Evolutionary conservation across 1,140 invertebrate genomes (phyloP), one percentile per base, ranked within the genome.

Genomic region (Hypothenemus hampei): DNA sequence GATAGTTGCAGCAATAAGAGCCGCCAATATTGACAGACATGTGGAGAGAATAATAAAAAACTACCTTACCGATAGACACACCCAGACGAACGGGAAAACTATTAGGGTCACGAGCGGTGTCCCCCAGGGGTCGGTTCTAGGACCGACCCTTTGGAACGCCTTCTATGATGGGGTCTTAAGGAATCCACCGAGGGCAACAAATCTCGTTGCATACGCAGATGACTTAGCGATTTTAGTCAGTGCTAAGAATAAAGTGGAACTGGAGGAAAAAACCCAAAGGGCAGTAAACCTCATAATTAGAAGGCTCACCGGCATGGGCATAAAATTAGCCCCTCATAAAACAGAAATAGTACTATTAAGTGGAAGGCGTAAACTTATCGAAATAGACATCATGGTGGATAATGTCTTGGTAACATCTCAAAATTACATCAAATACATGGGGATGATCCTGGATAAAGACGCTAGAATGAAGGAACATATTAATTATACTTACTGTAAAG

Each of bases 121-220:
- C 24, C 24, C 24, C 5, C 24, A 29, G 11, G 24, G 24, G 11
- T 29, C 24, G 5, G 11, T 29, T 6, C 5, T 29, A 6, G 24
- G 24, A 29, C 24, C 24, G 24, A 29, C 11, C 5, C 11, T 29
- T 5, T 29, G 24, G 24, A 29, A 29, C 11, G 11, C 11, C 11
- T 29, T 6, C 24, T 29, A 29, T 11, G 24, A 29, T 29, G 5
- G 5, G 24, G 24, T 29, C 5, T 11, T 29, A 29, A 29, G 24
- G 11, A 29, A n/a, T n/a, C n/a, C n/a, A n/a, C n/a, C n/a, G n/a
- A n/a, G n/a, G n/a, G n/a, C n/a, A n/a, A n/a, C n/a, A n/a, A n/a
- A 49, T 16, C 16, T 65, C 0, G 54, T 66, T 0, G 65, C 56
- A 2, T 70, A 59, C 35, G 67, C 66, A 2, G 69, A 68, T 39